Evolutionary conservation across 2,797 vertebrate species (phyloP).

Genomic region (Esox lucius): DNA sequence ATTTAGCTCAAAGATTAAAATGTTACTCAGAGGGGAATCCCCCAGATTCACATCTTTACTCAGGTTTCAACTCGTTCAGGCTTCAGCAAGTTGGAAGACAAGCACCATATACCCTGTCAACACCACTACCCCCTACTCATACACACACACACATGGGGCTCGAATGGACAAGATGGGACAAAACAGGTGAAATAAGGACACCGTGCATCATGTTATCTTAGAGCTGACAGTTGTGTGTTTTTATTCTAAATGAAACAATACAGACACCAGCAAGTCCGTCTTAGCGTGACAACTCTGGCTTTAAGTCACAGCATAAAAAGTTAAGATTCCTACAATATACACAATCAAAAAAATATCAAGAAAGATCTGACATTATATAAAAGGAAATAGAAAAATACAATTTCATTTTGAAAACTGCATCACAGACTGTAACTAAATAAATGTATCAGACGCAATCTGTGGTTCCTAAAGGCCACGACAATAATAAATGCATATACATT

Average conservation of each 20-base stretch:
- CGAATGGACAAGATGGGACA: not conserved
- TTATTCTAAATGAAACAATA: not conserved
- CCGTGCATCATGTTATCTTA: not conserved
- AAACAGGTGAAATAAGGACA: not conserved
- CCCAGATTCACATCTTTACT: not conserved
- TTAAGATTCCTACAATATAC: not conserved
- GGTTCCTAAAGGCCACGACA: not conserved
- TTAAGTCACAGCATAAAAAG: not conserved
- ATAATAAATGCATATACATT: not conserved
- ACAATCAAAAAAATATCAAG: not conserved
- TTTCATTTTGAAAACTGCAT: not conserved
- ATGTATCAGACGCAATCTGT: not conserved
- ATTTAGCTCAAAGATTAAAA: conserved; percentile 7
- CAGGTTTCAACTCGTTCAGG: conserved; percentile 1
- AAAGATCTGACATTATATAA: not conserved
- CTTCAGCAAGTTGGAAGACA: not conserved
- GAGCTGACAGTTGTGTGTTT: not conserved
- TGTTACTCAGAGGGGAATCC: not conserved
- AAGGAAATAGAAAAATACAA: not conserved
- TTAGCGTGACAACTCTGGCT: not conserved
- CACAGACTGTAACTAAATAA: not conserved
- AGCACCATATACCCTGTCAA: not conserved
- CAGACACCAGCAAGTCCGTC: not conserved
- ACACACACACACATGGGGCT: not conserved
- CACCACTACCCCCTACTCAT: too few species aligned